phyloP scores from a whole-genome alignment of 2,888 invertebrate species.

The Tridacna gigas region DNA sequence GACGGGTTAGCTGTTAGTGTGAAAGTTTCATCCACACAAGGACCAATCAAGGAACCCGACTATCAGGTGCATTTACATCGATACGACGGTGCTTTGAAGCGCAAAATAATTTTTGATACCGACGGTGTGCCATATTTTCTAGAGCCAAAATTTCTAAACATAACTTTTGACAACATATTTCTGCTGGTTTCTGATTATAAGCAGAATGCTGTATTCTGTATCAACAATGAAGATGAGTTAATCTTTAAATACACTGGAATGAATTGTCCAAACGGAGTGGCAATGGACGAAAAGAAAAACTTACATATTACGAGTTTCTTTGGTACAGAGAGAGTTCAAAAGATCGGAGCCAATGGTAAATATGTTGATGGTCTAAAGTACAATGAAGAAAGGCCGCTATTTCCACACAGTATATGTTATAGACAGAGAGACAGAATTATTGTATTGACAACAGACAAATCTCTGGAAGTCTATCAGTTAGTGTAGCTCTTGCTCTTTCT shows the following conservation, averaged over 20 bases:
- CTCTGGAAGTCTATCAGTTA: slow-evolving; percentile 56
- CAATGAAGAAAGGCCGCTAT: slow-evolving; percentile 47
- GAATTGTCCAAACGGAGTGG: slow-evolving; percentile 58
- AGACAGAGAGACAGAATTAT: slow-evolving; percentile 52
- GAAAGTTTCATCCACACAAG: slow-evolving; percentile 36
- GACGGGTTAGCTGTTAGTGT: slow-evolving; percentile 57
- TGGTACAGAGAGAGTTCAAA: slow-evolving; percentile 57
- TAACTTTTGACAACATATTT: slow-evolving; percentile 56
- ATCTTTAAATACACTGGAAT: slow-evolving; percentile 58
- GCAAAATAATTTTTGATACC: slow-evolving; percentile 49
- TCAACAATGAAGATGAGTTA: slow-evolving; percentile 56
- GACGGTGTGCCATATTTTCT: slow-evolving; percentile 45
- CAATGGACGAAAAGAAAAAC: slow-evolving; percentile 59
- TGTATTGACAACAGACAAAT: slow-evolving; percentile 54
- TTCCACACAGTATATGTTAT: slow-evolving; percentile 62
- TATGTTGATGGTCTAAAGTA: slow-evolving; percentile 53
- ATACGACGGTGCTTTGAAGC: slow-evolving; percentile 52
- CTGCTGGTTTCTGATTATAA: slow-evolving; percentile 60
- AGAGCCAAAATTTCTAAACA: slow-evolving; percentile 59
- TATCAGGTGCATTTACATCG: slow-evolving; percentile 59
- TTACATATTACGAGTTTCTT: slow-evolving; percentile 60
- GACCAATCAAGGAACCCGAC: slow-evolving; percentile 46
- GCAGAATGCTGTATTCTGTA: slow-evolving; percentile 47
- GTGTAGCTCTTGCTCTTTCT: slow-evolving; percentile 8
- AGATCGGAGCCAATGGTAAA: slow-evolving; percentile 56